These are phyloP conservation scores for Drosophila yooni DNA, from an alignment of 2,888 invertebrate species.

Conservation along the genomic window DNA sequence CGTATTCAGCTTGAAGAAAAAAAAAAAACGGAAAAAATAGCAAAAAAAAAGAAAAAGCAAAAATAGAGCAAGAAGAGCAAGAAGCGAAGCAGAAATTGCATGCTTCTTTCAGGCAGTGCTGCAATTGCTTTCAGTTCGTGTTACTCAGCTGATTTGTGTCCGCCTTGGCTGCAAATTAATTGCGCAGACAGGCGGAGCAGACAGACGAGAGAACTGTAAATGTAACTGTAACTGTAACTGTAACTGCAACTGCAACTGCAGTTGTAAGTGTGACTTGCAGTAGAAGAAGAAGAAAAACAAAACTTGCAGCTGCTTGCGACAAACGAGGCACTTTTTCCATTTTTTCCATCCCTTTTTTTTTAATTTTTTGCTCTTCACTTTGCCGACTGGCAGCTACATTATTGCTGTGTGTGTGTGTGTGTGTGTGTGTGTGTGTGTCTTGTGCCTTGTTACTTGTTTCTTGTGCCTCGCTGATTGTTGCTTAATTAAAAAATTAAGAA, in stretches of 20 bases:
- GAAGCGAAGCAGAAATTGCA: not conserved
- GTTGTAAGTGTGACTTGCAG: conserved; percentile 23
- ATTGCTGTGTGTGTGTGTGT: conserved; percentile 35
- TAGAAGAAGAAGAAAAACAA: not conserved
- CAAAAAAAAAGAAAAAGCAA: not conserved
- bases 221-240: conserved; percentile 34
- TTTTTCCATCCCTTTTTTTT: not conserved
- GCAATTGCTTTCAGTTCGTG: conserved; percentile 61
- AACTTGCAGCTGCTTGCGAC: conserved; percentile 19
- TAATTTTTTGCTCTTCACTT: not conserved
- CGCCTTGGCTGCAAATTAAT: conserved; percentile 76
- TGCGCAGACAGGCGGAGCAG: conserved; percentile 65
- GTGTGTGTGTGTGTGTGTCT: not conserved
- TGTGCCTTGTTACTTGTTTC: conserved; percentile 9
- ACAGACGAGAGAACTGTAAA: conserved; percentile 55
- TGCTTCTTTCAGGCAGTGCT: conserved; percentile 20
- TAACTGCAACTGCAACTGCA: conserved; percentile 19
- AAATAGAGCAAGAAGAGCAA: not conserved
- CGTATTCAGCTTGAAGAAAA: conserved; percentile 68
- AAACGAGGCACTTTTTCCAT: conserved; percentile 9
- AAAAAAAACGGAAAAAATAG: not conserved
- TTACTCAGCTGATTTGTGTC: conserved; percentile 69
- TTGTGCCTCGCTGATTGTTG: conserved; percentile 63
- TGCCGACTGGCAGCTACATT: conserved; percentile 47
- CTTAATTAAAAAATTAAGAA: conserved; percentile 78